phyloP scores from a whole-genome alignment of 2,797 vertebrate genomes.

The Sarcophilus harrisii region DNA sequence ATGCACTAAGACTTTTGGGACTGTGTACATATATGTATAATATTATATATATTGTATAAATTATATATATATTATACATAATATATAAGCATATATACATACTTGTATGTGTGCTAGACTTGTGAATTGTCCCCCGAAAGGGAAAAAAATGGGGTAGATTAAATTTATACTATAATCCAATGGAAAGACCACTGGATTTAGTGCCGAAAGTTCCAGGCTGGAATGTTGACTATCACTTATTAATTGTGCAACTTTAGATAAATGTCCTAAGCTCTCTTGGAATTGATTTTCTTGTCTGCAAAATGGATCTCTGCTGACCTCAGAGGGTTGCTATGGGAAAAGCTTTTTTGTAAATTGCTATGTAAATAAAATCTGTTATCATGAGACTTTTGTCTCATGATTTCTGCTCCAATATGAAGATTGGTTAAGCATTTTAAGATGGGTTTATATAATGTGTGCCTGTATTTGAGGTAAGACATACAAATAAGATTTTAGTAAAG shows the following conservation, averaged over 20 bases:
- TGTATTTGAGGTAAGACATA: background rate
- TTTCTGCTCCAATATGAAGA: background rate
- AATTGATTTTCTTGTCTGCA: background rate
- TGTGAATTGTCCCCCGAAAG: conserved; percentile 9
- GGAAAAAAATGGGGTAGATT: conserved; percentile 3
- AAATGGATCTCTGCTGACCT: background rate
- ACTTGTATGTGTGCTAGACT: background rate
- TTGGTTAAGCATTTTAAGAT: background rate
- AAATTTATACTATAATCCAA: conserved; percentile 4
- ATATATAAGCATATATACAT: background rate
- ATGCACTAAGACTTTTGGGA: background rate
- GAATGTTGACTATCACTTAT: background rate
- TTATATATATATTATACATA: background rate
- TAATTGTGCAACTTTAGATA: background rate
- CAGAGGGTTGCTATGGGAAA: background rate
- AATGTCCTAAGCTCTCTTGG: background rate
- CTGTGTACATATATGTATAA: background rate
- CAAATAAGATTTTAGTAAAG: background rate
- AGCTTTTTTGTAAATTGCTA: background rate
- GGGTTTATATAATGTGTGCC: background rate
- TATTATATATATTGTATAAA: too few species aligned
- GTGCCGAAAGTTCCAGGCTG: background rate
- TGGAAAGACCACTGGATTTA: background rate
- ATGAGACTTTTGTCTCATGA: conserved; percentile 23
- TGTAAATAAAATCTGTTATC: background rate